Evolutionary conservation across 2,888 invertebrate species (phyloP), one percentile per base, ranked within the genome.

Genomic region (Amphipoea oculea): DNA sequence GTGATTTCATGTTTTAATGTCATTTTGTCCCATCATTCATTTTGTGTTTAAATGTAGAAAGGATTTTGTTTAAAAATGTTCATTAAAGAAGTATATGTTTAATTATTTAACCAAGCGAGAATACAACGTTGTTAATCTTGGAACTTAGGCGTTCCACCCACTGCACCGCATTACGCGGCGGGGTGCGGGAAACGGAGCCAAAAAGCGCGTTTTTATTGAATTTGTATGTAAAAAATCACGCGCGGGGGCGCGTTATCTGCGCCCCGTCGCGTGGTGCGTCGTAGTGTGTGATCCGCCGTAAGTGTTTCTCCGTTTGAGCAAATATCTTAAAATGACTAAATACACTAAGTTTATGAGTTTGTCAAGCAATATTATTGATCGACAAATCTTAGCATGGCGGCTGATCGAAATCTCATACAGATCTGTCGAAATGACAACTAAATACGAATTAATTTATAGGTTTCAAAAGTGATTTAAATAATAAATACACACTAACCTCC

Each of bases 41-140:
- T 82, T 76, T 76, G 60, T 82, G 71, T 85, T 82, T 60, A 68
- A 62, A 65, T 20, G 48, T 78, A 79, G 82, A 62, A 76, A 79
- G 85, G 86, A 85, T 76, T 85, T 82, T 76, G 78, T 82, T 85
- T 74, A 20, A 51, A 29, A 9, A 54, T 7, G 2, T 23, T 20
- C 6, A 51, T 51, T 20, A 7, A 20, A 6, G 1, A 54, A 54
- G 20, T 54, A 5, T 20, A 54, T 54, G 54, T 54, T 54, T 20
- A 6, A 54, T 17, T 54, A 20, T 54, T 54, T 20, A 6, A 54
- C 20, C 0, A 54, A 54, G 20, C 54, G 54, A 54, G 54, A 20
- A 54, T 20, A 54, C 23, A 23, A 57, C 9, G 23, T 9, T 23
- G 23, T 23, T 23, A 23, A 57, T 57, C 3, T 57, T 23, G 9